These are phyloP conservation scores for Pelecanoides urinatrix DNA, from an alignment of 2,113 vertebrate species.

Conservation along the genomic window DNA sequence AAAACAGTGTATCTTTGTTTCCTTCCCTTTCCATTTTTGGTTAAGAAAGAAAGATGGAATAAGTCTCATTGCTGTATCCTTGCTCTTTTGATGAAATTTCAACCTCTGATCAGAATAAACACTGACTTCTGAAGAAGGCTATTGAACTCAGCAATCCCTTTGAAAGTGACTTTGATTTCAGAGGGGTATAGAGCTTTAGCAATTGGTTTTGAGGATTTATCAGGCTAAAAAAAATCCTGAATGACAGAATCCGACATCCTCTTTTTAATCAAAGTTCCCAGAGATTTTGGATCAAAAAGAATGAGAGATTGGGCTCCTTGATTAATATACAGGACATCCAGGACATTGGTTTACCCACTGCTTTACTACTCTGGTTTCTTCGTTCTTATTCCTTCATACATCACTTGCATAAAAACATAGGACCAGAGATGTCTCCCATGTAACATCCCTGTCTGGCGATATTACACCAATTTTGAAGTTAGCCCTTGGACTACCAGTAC, in stretches of 20 bases:
- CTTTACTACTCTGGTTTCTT: neutral
- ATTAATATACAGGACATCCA: neutral
- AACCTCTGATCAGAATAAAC: neutral
- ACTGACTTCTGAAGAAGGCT: neutral
- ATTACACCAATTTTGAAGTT: neutral
- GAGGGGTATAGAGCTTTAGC: neutral
- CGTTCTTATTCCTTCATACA: neutral
- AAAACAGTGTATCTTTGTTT: neutral
- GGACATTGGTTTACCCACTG: neutral
- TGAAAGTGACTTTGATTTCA: constrained; percentile 27
- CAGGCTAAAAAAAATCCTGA: neutral
- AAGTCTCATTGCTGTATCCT: neutral
- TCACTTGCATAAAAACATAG: neutral
- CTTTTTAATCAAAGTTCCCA: neutral
- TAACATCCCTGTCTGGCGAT: neutral
- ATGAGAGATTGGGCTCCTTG: neutral
- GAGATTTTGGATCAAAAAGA: neutral
- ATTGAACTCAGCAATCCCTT: neutral
- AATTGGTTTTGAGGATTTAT: neutral
- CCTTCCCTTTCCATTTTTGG: neutral
- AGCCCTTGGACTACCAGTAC: neutral
- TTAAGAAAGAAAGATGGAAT: neutral
- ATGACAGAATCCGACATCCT: neutral
- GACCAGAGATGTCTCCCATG: neutral
- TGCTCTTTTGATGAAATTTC: constrained; percentile 11